A percentile compares a stretch with the other conserved stretches of the same genome.
These are phyloP conservation scores for Pharmacophagus antenor DNA, from an alignment of 2,888 invertebrate genomes.

Conservation along the genomic window DNA sequence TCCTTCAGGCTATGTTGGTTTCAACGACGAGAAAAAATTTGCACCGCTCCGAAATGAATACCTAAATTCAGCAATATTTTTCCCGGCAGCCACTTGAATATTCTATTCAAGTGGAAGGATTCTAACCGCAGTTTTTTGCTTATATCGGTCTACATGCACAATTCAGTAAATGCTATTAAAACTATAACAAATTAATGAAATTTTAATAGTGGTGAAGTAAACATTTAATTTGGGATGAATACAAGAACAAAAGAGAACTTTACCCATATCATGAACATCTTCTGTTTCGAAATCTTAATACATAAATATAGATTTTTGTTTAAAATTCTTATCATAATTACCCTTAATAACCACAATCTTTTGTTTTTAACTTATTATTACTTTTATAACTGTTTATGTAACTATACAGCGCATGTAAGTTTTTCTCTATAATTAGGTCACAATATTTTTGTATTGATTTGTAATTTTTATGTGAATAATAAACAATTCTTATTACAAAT, in stretches of 20 bases:
- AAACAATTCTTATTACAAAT: no score
- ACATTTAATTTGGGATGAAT: background rate
- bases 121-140: background rate
- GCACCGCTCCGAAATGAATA: conserved; percentile 7
- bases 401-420: no score
- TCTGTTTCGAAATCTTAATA: no score
- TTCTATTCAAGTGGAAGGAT: conserved; percentile 9
- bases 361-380: no score
- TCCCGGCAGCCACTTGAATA: conserved; percentile 19
- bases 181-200: background rate
- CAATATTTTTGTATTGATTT: no score
- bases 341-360: no score
- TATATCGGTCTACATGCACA: background rate
- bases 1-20: conserved; percentile 12
- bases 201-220: background rate
- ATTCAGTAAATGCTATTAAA: background rate
- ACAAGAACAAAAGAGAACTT: background rate
- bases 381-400: no score
- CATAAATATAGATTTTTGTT: no score
- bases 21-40: conserved; percentile 15
- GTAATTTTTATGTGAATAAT: no score
- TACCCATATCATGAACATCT: background rate
- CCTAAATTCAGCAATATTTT: conserved; percentile 22
- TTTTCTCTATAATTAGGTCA: no score
- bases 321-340: no score